Percentiles rank a stretch among this genome's conserved stretches.
phyloP scores from a whole-genome alignment of 2,888 invertebrate genomes.

The Eupeodes luniger region DNA sequence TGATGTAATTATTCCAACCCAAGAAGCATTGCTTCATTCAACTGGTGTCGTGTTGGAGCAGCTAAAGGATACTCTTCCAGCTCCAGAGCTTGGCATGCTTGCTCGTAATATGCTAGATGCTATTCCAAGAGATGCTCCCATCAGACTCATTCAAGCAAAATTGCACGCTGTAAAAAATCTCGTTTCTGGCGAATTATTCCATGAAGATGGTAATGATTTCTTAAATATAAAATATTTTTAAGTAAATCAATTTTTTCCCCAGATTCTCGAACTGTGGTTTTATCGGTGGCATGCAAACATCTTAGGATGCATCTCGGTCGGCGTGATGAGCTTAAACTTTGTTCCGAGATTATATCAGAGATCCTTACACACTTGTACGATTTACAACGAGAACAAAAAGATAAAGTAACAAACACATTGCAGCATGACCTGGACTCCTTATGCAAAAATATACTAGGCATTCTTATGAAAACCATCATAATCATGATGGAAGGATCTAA shows the following conservation, averaged over 20 bases:
- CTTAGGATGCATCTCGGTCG: conserved; percentile 92
- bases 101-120: conserved; percentile 92
- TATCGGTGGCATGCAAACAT: conserved; percentile 94
- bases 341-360: conserved; percentile 94
- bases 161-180: conserved; percentile 93
- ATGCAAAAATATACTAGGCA: conserved; percentile 91
- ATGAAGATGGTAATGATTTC: conserved; percentile 86
- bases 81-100: conserved; percentile 91
- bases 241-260: conserved; percentile 77
- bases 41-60: conserved; percentile 94
- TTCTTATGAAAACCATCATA: conserved; percentile 93
- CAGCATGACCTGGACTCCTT: conserved; percentile 93
- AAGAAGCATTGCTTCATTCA: conserved; percentile 92
- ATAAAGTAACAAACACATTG: conserved; percentile 84
- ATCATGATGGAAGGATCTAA: conserved; percentile 92
- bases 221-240: neutral
- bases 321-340: conserved; percentile 92
- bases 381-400: conserved; percentile 85
- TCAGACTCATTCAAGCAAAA: conserved; percentile 91
- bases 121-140: conserved; percentile 85
- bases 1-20: conserved; percentile 90
- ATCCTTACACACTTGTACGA: conserved; percentile 88
- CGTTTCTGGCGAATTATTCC: conserved; percentile 89
- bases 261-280: conserved; percentile 93
- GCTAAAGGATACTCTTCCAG: conserved; percentile 89